These are phyloP conservation scores for Pseudomyrmex flavicornis DNA, from an alignment of 1,140 invertebrate species.

Conservation along the genomic window DNA sequence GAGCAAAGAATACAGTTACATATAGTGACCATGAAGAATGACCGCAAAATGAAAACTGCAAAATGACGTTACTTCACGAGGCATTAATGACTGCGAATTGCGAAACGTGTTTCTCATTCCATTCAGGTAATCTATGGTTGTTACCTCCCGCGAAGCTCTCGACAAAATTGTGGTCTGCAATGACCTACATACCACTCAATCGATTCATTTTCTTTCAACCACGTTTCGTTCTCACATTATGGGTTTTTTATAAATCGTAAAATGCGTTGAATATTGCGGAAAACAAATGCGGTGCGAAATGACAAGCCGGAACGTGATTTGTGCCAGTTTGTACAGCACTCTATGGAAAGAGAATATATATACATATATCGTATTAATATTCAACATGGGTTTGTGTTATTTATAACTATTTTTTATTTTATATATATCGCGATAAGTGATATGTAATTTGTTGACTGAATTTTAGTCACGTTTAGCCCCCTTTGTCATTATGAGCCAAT, in stretches of 20 bases:
- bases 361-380: slow-evolving; percentile 3
- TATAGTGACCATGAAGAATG: slow-evolving; percentile 46
- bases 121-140: slow-evolving; percentile 70
- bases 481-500: slow-evolving; percentile 77
- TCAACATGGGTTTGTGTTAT: slow-evolving; percentile 45
- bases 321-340: background rate
- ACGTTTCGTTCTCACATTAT: slow-evolving; percentile 57
- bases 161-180: slow-evolving; percentile 69
- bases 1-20: background rate
- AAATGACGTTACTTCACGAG: slow-evolving; percentile 51
- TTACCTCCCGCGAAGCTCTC: slow-evolving; percentile 59
- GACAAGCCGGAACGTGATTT: background rate
- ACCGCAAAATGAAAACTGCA: slow-evolving; percentile 6
- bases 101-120: slow-evolving; percentile 72
- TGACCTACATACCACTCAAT: slow-evolving; percentile 72
- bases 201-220: slow-evolving; percentile 71
- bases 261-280: slow-evolving; percentile 33
- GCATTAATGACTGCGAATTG: slow-evolving; percentile 50
- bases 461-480: slow-evolving; percentile 76
- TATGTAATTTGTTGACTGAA: slow-evolving; percentile 47
- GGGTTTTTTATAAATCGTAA: slow-evolving; percentile 28
- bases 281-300: slow-evolving; percentile 11
- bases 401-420: slow-evolving; percentile 6
- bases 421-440: slow-evolving; percentile 2
- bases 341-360: background rate